Evolutionary conservation across 2,113 vertebrate species (phyloP), one percentile per base, ranked within the genome.

Genomic region (Hippolais icterina): DNA sequence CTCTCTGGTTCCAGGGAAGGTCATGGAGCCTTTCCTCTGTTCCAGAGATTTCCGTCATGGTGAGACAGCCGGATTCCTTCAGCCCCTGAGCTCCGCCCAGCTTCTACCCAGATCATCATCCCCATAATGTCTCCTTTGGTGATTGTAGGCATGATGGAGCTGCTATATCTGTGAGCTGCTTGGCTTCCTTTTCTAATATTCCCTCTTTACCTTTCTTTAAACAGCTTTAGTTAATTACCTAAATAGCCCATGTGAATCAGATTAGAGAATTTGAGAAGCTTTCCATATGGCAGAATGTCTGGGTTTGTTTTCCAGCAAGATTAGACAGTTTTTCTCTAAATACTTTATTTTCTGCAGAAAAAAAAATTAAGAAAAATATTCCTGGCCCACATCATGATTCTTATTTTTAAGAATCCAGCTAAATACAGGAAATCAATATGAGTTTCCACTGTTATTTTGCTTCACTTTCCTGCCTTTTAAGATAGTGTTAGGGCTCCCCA

Each of bases 191-290:
- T 86, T 79, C 66, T 65, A 23, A 42, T 80, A 72, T 65, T 94
- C 82, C 79, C 82, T 65, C 63, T 57, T 83, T 50, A 91, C 59
- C 37, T 83, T 92, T 57, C 74, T 91, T 94, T 93, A 79, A 91
- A 78, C 79, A 90, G 71, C 59, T 95, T 85, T 77, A 87, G 69
- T 89, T 94, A 92, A 95, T 93, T 94, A 83, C 50, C 83, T 83
- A 88, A 94, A 83, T 90, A 93, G 71, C 68, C 85, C 83, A 60
- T 80, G 70, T 95, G 94, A 93, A 93, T 93, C 82, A 90, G 82
- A 92, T 82, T 57, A 82, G 88, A 92, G 92, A 90, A 85, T 94
- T 50, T 53, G 57, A 77, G 88, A 85, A 69, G 80, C 42, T 76
- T 94, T 92, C 88, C 79, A 85, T 96, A 88, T 96, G 92, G 70